Base-by-base conservation (phyloP, 2,113 vertebrate genomes). In the Oriolus oriolus region DNA sequence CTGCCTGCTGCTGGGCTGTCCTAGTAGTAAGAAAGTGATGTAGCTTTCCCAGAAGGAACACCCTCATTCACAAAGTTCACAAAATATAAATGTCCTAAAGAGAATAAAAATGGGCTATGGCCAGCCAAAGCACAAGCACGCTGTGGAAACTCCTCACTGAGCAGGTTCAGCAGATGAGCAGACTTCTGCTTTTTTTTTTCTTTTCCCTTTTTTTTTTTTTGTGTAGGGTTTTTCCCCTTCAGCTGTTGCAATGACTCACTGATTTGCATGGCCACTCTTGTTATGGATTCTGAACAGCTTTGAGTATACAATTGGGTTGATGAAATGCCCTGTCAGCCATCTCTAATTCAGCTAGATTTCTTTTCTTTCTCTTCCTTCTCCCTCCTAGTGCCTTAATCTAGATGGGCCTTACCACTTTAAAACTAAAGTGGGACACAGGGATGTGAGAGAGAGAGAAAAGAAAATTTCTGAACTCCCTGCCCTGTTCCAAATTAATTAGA, bases 401-500 rank as follows among this genome's bases (percentile, higher is more conserved):
- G 79, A 70, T 35, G 65, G n/a, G 45, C 44, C 26, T 90, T 95
- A 54, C 79, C 90, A 37, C 90, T 96, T 97, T 96, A 96, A 97
- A 93, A 93, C 57, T 90, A 95, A 97, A 97, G 79, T 96, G 88
- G 96, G 96, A 94, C 95, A 89, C 87, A 31, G 30, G 42, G 45
- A 88, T 84, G 28, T 59, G 71, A 82, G 85, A 69, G 71, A 89
- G 65, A 92, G 65, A 69, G 41, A 79, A 42, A 89, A 57, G 66
- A 85, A 89, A 64, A 92, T 92, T 78, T 93, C 45, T 57, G 65
- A 93, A 75, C 75, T 85, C 71, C 9, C 28, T 92, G 79, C 60
- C 74, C 69, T 94, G 83, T 87, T 94, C 90, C 74, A 90, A 93
- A 96, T 96, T 96, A 93, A 93, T 95, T 95, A 95, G 86, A 87